These are phyloP conservation scores for Listronotus bonariensis DNA, from an alignment of 1,140 invertebrate species.

Conservation along the genomic window DNA sequence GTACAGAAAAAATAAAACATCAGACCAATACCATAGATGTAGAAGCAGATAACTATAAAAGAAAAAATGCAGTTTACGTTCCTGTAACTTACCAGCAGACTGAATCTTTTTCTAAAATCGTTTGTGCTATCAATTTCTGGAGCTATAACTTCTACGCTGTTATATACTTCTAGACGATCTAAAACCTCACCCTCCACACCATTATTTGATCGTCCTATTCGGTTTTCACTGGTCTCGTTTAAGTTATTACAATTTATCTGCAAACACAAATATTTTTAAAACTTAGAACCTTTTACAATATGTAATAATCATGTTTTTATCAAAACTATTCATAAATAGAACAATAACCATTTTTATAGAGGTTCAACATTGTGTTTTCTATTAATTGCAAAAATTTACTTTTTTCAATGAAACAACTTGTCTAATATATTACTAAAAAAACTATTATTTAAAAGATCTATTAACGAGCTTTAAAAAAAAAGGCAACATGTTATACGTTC, in stretches of 20 bases:
- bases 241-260: constrained; percentile 54
- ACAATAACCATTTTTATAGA: no score
- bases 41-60: constrained; percentile 22
- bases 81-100: constrained; percentile 37
- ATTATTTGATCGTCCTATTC: constrained; percentile 52
- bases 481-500: no score
- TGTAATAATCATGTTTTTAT: not conserved
- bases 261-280: constrained; percentile 20
- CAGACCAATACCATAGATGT: constrained; percentile 4
- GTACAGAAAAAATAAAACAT: constrained; percentile 20
- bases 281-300: not conserved
- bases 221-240: constrained; percentile 30
- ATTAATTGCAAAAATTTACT: no score
- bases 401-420: no score
- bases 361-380: no score
- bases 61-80: not conserved
- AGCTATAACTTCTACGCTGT: constrained; percentile 76
- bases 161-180: constrained; percentile 74
- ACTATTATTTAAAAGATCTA: no score
- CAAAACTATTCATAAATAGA: constrained; percentile 17
- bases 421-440: no score
- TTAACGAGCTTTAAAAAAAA: no score
- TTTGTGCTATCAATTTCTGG: constrained; percentile 67
- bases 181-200: constrained; percentile 64
- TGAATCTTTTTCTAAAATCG: constrained; percentile 33